Percentiles rank a stretch among this genome's conserved stretches.
Evolutionary conservation across 2,113 vertebrate genomes (phyloP).

Genomic region (Saiga tatarica): DNA sequence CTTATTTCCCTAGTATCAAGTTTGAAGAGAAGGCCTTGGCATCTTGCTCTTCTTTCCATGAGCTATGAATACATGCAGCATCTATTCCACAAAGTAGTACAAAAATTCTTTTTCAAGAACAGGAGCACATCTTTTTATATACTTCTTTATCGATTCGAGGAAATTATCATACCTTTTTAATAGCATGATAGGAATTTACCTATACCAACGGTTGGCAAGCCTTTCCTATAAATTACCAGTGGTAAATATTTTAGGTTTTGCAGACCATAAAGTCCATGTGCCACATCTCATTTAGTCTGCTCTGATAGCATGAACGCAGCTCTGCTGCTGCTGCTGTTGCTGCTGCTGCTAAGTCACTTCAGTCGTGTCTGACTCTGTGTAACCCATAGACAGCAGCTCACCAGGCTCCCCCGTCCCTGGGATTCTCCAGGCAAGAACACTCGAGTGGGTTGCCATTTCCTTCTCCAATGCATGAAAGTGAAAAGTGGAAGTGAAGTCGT

Average conservation of each 20-base stretch:
- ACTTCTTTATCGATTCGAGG: background rate
- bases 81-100: background rate
- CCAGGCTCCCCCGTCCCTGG: no score
- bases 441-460: no score
- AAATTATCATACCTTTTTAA: slow-evolving; percentile 4
- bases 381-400: fast-evolving
- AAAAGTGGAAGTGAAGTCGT: no score
- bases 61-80: background rate
- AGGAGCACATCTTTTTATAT: background rate
- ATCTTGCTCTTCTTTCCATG: background rate
- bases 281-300: background rate
- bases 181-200: background rate
- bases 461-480: background rate
- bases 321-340: no score
- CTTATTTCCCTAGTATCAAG: background rate
- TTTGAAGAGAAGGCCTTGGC: background rate
- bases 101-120: background rate
- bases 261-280: background rate
- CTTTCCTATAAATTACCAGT: background rate
- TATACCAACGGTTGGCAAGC: background rate
- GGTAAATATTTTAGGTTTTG: background rate
- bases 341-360: no score
- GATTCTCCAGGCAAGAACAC: no score
- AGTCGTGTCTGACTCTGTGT: no score
- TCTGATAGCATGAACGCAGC: background rate